Conservation (phyloP, 2,113 vertebrate species). For the Ictalurus furcatus region DNA sequence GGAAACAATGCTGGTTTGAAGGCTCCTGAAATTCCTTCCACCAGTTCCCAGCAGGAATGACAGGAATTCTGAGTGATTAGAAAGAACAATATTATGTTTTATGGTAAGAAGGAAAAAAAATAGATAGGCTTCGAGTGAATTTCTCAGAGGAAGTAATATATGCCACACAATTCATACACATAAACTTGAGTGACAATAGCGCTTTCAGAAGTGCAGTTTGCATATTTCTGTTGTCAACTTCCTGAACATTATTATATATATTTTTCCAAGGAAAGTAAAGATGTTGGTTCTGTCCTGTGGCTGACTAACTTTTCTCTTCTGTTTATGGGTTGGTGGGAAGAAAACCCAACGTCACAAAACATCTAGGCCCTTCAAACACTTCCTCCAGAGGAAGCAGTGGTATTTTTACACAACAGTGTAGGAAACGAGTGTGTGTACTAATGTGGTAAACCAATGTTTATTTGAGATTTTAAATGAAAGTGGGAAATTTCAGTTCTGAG, state of each 20-base stretch:
- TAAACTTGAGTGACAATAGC: slow-evolving; percentile 7
- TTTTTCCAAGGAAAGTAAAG: slow-evolving; percentile 30
- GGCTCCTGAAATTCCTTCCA: slow-evolving; percentile 37
- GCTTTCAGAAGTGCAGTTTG: slow-evolving; percentile 25
- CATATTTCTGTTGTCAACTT: slow-evolving; percentile 30
- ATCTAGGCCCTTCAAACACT: slow-evolving; percentile 48
- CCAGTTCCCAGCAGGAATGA: slow-evolving; percentile 50
- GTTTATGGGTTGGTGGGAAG: not conserved
- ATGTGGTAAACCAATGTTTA: slow-evolving; percentile 39
- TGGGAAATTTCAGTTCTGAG: slow-evolving; percentile 40
- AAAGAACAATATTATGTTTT: slow-evolving; percentile 55
- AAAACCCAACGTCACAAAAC: slow-evolving; percentile 28
- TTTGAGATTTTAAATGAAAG: slow-evolving; percentile 40
- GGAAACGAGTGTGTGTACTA: slow-evolving; percentile 43
- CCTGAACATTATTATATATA: slow-evolving; percentile 24
- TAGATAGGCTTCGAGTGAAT: slow-evolving; percentile 14
- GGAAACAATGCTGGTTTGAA: slow-evolving; percentile 49
- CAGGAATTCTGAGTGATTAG: slow-evolving; percentile 53
- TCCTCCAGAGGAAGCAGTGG: slow-evolving; percentile 42
- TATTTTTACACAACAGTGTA: slow-evolving; percentile 46
- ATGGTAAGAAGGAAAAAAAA: slow-evolving; percentile 43
- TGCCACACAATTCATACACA: slow-evolving; percentile 14
- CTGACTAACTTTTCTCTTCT: slow-evolving; percentile 40
- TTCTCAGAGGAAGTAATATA: slow-evolving; percentile 28
- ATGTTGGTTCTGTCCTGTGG: slow-evolving; percentile 27